phyloP scores from a whole-genome alignment of 2,888 invertebrate species.

The Sympetrum striolatum region DNA sequence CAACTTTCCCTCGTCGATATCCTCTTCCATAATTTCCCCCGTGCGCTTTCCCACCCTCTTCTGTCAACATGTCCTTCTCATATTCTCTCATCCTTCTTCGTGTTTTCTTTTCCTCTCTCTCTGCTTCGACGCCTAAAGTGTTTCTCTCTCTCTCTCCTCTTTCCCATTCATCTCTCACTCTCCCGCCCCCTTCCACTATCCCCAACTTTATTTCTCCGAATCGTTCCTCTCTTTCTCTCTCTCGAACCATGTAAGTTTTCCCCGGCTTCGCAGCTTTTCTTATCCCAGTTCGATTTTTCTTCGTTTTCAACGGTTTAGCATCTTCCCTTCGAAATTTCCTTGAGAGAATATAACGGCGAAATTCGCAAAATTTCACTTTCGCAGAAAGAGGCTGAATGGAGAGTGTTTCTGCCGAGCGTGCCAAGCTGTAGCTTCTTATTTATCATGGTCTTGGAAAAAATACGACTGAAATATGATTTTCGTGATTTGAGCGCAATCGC shows the following conservation, averaged over 20 bases:
- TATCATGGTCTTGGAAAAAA: no score
- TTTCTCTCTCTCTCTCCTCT: neutral
- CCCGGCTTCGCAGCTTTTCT: neutral
- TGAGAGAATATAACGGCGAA: no score
- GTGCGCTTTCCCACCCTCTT: neutral
- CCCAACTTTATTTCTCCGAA: neutral
- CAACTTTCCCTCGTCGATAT: neutral
- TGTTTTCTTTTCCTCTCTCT: neutral
- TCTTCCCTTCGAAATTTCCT: no score
- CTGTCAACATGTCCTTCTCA: neutral
- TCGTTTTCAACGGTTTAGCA: neutral
- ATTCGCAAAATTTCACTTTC: no score
- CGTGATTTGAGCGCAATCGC: no score
- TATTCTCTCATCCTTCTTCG: neutral
- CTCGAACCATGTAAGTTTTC: neutral
- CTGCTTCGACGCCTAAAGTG: neutral
- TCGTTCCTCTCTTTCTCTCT: neutral
- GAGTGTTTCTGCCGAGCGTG: no score
- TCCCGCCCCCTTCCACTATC: neutral
- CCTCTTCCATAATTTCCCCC: neutral
- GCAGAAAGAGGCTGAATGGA: no score
- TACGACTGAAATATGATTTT: no score
- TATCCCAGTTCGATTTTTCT: neutral
- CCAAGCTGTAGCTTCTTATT: no score
- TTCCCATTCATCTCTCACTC: neutral